phyloP scores from a whole-genome alignment of 2,888 invertebrate genomes.

The Tortrix viridana region DNA sequence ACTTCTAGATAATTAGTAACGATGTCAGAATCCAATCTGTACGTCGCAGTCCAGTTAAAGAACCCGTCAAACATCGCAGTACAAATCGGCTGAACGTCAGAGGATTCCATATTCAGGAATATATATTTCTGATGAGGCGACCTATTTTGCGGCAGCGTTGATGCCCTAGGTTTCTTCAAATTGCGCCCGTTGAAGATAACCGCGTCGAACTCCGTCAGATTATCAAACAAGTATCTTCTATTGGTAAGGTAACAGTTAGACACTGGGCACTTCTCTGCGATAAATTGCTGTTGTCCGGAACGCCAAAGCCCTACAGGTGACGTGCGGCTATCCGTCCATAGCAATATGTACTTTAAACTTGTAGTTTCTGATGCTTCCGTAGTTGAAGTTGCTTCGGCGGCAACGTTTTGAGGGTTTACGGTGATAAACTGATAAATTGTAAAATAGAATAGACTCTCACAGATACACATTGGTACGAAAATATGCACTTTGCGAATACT shows the following conservation, averaged over 20 bases:
- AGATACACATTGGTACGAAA: too few relatives aligned
- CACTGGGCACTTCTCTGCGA: slow-evolving; percentile 1
- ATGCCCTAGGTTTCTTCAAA: not conserved
- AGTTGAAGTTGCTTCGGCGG: too few relatives aligned
- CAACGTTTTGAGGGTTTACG: too few relatives aligned
- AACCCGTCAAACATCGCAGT: slow-evolving; percentile 39
- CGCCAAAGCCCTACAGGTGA: too few relatives aligned
- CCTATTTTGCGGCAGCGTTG: not conserved
- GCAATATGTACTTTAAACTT: not conserved
- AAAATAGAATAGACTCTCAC: too few relatives aligned
- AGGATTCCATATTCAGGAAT: slow-evolving; percentile 42
- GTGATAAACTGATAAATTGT: too few relatives aligned
- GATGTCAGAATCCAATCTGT: slow-evolving; percentile 43
- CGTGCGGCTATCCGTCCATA: not conserved
- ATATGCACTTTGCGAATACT: too few relatives aligned
- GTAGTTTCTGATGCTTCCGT: not conserved
- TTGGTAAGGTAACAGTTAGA: not conserved
- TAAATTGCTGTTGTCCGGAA: slow-evolving; percentile 1
- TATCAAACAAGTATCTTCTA: not conserved
- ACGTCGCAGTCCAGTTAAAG: too few relatives aligned
- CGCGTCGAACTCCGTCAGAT: slow-evolving; percentile 1
- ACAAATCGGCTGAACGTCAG: slow-evolving; percentile 41
- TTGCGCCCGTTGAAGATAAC: not conserved
- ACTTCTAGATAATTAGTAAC: slow-evolving; percentile 35
- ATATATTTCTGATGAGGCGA: slow-evolving; percentile 44